phyloP scores from a whole-genome alignment of 2,797 vertebrate species.

The Echiichthys vipera region DNA sequence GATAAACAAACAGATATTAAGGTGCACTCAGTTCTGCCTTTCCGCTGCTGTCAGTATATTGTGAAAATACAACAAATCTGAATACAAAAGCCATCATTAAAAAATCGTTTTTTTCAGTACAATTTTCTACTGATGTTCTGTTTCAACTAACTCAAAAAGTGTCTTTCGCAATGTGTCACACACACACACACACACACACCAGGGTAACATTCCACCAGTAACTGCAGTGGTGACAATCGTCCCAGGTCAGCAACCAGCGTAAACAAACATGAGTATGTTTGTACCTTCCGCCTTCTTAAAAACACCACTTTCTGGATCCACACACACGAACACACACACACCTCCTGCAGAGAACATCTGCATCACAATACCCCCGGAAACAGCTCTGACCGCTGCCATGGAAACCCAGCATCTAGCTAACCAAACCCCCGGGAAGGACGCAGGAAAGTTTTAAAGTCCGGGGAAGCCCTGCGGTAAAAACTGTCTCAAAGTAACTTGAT shows the following conservation, averaged over 20 bases:
- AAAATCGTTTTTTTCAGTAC: too few species aligned
- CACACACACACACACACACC: slow-evolving; percentile 22
- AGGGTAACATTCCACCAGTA: slow-evolving; percentile 76
- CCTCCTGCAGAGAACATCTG: slow-evolving; percentile 85
- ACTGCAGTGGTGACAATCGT: slow-evolving; percentile 75
- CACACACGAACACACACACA: slow-evolving; percentile 41
- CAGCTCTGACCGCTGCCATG: slow-evolving; percentile 74
- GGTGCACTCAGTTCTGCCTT: too few species aligned
- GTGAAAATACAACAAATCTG: too few species aligned
- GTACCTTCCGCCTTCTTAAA: slow-evolving; percentile 54
- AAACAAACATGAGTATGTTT: slow-evolving; percentile 75
- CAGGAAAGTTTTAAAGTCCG: slow-evolving; percentile 39
- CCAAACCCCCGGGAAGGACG: slow-evolving; percentile 27
- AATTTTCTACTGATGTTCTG: too few species aligned
- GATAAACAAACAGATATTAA: too few species aligned
- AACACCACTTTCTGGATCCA: slow-evolving; percentile 58
- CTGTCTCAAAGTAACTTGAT: slow-evolving; percentile 25
- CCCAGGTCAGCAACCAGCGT: slow-evolving; percentile 65
- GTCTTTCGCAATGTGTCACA: too few species aligned
- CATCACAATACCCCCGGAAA: slow-evolving; percentile 70
- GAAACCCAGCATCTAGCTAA: slow-evolving; percentile 71
- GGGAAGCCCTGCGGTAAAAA: slow-evolving; percentile 36
- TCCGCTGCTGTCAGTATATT: too few species aligned
- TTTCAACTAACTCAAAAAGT: too few species aligned
- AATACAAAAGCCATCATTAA: too few species aligned